phyloP scores from a whole-genome alignment of 1,140 invertebrate genomes.

The Periplaneta americana region DNA sequence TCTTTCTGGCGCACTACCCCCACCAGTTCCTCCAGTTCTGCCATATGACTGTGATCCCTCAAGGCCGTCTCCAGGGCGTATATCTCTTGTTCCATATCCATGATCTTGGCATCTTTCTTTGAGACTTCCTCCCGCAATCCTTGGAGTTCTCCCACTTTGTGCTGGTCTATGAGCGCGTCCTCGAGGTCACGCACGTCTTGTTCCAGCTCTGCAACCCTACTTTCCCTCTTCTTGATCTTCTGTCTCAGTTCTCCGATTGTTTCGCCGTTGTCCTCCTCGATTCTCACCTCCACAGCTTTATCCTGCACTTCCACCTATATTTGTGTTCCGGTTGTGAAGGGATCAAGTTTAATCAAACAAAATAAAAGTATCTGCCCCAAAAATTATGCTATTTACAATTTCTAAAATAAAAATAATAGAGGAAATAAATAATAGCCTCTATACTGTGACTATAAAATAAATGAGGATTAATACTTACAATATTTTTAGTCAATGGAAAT shows the following conservation, averaged over 20 bases:
- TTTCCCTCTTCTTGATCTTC: background rate
- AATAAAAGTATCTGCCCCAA: background rate
- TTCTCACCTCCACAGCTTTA: background rate
- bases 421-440: background rate
- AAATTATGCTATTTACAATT: background rate
- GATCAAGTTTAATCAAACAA: background rate
- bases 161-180: slow-evolving; percentile 1
- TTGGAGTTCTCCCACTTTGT: background rate
- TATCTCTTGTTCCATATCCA: slow-evolving; percentile 24
- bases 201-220: slow-evolving; percentile 40
- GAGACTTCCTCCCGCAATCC: background rate
- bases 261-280: background rate
- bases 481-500: background rate
- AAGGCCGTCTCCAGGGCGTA: slow-evolving; percentile 22
- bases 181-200: slow-evolving; percentile 46
- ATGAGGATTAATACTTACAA: background rate
- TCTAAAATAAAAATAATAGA: background rate
- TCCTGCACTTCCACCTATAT: slow-evolving; percentile 2
- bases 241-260: background rate
- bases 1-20: slow-evolving; percentile 42
- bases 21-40: slow-evolving; percentile 45
- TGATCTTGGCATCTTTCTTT: slow-evolving; percentile 2
- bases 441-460: background rate
- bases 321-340: background rate
- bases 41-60: slow-evolving; percentile 24